Evolutionary conservation across 2,797 vertebrate genomes (phyloP).

Genomic region (Sebastes matsubarae): DNA sequence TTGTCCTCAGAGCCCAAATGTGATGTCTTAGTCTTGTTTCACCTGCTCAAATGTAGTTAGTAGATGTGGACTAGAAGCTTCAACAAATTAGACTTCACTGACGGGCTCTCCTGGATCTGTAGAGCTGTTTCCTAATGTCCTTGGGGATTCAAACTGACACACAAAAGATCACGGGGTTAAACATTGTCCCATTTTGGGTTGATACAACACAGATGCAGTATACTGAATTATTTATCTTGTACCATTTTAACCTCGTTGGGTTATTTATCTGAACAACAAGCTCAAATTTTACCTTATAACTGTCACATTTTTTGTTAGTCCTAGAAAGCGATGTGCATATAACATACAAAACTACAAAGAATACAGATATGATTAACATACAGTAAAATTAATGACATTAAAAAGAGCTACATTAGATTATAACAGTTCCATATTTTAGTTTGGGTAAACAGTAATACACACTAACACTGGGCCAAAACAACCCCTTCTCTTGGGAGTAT

Average conservation of each 20-base stretch:
- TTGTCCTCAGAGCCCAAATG: not conserved
- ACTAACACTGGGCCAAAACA: not conserved
- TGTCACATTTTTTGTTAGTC: not conserved
- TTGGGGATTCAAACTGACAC: not conserved
- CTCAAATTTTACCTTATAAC: not conserved
- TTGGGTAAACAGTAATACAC: not conserved
- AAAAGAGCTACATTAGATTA: not conserved
- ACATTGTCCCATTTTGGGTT: not conserved
- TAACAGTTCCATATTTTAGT: not conserved
- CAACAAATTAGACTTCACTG: not conserved
- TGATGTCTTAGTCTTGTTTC: not conserved
- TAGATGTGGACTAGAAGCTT: not conserved
- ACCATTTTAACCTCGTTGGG: not conserved
- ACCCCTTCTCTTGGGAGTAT: not conserved
- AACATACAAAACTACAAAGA: rapidly evolving
- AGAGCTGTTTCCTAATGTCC: not conserved
- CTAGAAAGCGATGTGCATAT: not conserved
- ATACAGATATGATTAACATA: not conserved
- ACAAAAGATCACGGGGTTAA: not conserved
- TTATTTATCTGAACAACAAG: not conserved
- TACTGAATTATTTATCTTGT: not conserved
- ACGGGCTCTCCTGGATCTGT: too few relatives aligned
- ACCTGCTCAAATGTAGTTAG: not conserved
- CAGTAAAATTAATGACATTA: not conserved
- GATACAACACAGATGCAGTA: not conserved